Conservation (phyloP, 1,140 invertebrate species). For the Spodoptera litura region DNA sequence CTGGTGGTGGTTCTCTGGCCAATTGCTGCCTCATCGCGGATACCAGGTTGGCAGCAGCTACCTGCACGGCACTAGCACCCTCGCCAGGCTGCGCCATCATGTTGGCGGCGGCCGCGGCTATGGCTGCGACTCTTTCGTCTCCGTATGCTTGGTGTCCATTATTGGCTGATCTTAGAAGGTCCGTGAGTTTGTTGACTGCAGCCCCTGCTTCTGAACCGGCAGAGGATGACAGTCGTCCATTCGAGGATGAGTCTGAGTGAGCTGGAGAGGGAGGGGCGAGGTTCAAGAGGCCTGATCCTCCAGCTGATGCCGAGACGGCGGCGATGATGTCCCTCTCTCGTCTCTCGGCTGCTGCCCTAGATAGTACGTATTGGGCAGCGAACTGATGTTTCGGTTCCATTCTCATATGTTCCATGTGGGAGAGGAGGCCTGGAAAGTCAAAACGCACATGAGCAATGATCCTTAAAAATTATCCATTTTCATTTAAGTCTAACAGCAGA, state of each 20-base stretch:
- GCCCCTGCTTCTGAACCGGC: constrained; percentile 91
- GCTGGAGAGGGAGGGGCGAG: constrained; percentile 91
- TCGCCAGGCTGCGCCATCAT: constrained; percentile 88
- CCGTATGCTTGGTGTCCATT: constrained; percentile 87
- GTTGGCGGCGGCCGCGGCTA: constrained; percentile 90
- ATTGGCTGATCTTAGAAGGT: constrained; percentile 88
- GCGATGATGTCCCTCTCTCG: constrained; percentile 93
- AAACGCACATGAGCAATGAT: neutral
- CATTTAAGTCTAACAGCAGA: neutral
- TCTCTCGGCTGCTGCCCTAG: constrained; percentile 95
- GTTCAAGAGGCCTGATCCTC: constrained; percentile 87
- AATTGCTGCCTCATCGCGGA: constrained; percentile 91
- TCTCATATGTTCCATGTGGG: constrained; percentile 98
- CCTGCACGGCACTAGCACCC: constrained; percentile 88
- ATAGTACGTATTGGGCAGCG: constrained; percentile 96
- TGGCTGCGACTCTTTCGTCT: constrained; percentile 91
- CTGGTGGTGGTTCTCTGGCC: constrained; percentile 86
- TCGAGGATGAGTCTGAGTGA: constrained; percentile 93
- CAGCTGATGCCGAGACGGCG: constrained; percentile 88
- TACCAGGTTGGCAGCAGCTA: constrained; percentile 92
- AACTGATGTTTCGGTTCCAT: constrained; percentile 99
- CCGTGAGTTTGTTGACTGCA: constrained; percentile 91
- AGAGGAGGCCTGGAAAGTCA: constrained; percentile 91
- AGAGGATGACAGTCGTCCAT: constrained; percentile 91
- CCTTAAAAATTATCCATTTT: neutral